Conservation (phyloP, 2,113 vertebrate genomes). For the Syngnathus typhle region DNA sequence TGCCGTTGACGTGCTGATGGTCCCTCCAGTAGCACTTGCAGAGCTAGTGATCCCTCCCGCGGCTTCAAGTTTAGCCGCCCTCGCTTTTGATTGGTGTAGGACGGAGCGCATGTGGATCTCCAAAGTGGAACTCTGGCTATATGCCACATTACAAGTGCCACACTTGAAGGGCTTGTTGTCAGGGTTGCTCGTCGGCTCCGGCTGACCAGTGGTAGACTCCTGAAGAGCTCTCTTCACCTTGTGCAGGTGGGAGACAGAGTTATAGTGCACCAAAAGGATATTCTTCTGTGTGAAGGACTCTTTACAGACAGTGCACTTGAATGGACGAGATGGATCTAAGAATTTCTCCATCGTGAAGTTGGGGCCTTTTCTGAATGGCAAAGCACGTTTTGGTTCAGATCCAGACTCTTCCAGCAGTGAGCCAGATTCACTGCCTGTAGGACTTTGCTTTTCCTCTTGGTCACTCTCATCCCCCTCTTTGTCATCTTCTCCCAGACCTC, state of each 20-base stretch:
- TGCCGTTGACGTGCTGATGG: slow-evolving; percentile 78
- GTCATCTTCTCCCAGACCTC: slow-evolving; percentile 88
- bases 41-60: slow-evolving; percentile 76
- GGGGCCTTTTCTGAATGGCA: slow-evolving; percentile 94
- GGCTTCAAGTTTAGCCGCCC: slow-evolving; percentile 95
- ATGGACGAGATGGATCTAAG: slow-evolving; percentile 94
- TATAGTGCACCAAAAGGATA: slow-evolving; percentile 97
- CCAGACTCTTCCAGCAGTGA: slow-evolving; percentile 92
- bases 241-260: slow-evolving; percentile 96
- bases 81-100: slow-evolving; percentile 95
- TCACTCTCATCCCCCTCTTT: slow-evolving; percentile 96
- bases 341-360: slow-evolving; percentile 99
- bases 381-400: slow-evolving; percentile 92
- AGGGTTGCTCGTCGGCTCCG: slow-evolving; percentile 92
- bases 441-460: slow-evolving; percentile 93
- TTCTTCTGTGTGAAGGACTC: slow-evolving; percentile 99
- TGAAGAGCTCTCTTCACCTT: slow-evolving; percentile 97
- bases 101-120: slow-evolving; percentile 99
- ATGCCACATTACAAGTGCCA: slow-evolving; percentile 95
- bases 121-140: slow-evolving; percentile 96
- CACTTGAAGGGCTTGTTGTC: slow-evolving; percentile 99
- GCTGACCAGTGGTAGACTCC: slow-evolving; percentile 91
- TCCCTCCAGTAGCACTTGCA: slow-evolving; percentile 66
- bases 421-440: slow-evolving; percentile 89
- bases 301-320: slow-evolving; percentile 98